Base-by-base conservation (phyloP, 2,113 vertebrate genomes). In the Heterocephalus glaber region DNA sequence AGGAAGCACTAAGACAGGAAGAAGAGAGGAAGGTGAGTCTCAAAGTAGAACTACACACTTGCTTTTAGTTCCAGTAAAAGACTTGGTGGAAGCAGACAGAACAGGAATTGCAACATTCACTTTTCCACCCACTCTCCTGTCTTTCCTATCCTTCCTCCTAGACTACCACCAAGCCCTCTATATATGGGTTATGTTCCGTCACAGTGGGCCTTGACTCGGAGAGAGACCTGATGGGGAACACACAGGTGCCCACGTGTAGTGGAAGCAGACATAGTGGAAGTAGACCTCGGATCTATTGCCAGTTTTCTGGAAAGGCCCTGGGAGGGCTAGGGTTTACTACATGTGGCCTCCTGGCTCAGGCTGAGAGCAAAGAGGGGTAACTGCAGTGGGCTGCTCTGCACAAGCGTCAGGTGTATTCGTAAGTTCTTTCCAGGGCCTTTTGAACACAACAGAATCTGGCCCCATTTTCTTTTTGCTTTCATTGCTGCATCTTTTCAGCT, bases 401-500 rank as follows among this genome's bases (percentile, higher is more conserved):
- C 44, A 83, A 35, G 88, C 52, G 16, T 44, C 44, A 11, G 79
- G 30, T 33, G 44, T 79, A 28, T 54, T 84, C 61, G n/a, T 85
- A 81, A 94, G 76, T 35, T 76, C 56, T 95, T 95, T 81, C 83
- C 70, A 65, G n/a, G 77, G 22, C 79, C 26, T 11, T 86, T 9
- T 68, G 11, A 90, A 93, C 96, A 92, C 19, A 82, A 47, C 58
- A 70, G 83, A 92, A 60, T 52, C 89, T 82, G 74, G 68, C 81
- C 85, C 94, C 19, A 1, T 16, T 86, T 11, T 63, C 90, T 92
- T 80, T 91, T 92, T 89, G 68, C 38, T 97, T 92, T 89, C 35
- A 28, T 41, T 90, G 47, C 66, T 41, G 47, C 90, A 81, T 85
- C 58, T 17, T 35, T 58, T 70, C n/a, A n/a, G 63, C 26, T 77